Base-by-base conservation (phyloP, 2,888 invertebrate species). In the Tuta absoluta region DNA sequence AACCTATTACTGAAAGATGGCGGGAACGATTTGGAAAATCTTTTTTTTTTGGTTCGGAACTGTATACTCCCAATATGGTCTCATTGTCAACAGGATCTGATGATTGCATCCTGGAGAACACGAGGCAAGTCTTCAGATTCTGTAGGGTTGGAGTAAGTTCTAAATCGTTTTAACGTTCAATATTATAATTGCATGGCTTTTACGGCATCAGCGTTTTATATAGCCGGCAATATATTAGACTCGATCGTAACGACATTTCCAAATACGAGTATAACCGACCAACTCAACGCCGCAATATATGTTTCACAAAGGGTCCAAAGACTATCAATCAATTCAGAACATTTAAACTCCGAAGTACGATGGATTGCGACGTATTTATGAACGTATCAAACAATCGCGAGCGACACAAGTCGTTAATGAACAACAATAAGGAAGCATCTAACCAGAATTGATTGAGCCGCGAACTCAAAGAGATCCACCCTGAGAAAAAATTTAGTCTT, bases 371-470 rank as follows among this genome's bases (percentile, higher is more conserved):
- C n/a, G 28, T 23, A 33, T 33, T 33, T 53, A 51, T 23, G 51
- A 8, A 12, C 51, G 51, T 21, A 28, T 53, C 28, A 24, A 24
- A 53, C 23, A 12, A 53, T 12, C 2, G 28, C 33, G 17, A 17
- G 21, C 23, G 41, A 17, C 38, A 19, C 38, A 59, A 21, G 41
- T 23, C 37, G 45, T 60, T 60, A 60, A 45, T 60, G 60, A 60
- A 60, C 14, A 24, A 24, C 60, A 45, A 60, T 60, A 41, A 60
- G 60, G 60, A 60, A 60, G 45, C 60, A 60, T 21, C 60, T 24
- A 21, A n/a, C 60, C 60, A 45, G 24, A 14, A 38, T 17, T 21
- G 17, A 14, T 19, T 23, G 60, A 45, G 23, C 60, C 24, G 19
- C 21, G 19, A 59, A 33, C 33, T 33, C 11, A 19, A 10, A 14